Evolutionary conservation across 2,888 invertebrate genomes (phyloP).

Genomic region (Gari tellinella): DNA sequence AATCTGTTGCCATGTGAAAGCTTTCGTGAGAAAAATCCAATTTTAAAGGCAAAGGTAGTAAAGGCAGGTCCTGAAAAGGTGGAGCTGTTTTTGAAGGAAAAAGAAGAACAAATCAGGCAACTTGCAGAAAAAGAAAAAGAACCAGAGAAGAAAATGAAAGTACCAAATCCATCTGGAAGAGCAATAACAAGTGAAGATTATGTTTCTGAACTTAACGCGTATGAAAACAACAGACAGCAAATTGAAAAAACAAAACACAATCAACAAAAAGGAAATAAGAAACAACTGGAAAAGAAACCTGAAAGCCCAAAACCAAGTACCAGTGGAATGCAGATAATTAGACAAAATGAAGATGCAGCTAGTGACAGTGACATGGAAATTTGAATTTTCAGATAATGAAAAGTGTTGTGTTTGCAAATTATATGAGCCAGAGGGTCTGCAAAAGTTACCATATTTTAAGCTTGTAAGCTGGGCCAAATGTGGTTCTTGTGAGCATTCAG

Average conservation of each 20-base stretch:
- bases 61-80: constrained; percentile 8
- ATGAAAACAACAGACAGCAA: neutral
- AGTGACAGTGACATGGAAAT: neutral
- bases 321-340: constrained; percentile 12
- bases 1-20: constrained; percentile 9
- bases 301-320: constrained; percentile 13
- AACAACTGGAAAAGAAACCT: neutral
- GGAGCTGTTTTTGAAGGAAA: constrained; percentile 7
- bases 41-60: constrained; percentile 15
- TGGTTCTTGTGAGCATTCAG: no score
- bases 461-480: no score
- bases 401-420: constrained; percentile 13
- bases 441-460: no score
- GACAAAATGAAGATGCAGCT: neutral
- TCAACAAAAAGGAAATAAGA: neutral
- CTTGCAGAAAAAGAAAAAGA: neutral
- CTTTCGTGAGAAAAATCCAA: constrained; percentile 13
- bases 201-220: neutral
- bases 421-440: no score
- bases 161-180: constrained; percentile 11
- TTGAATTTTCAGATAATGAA: neutral
- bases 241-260: neutral
- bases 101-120: neutral
- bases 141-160: neutral
- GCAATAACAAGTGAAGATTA: constrained; percentile 12